A percentile compares a stretch with the other conserved stretches of the same genome.
These are phyloP conservation scores for Drosophila biarmipes DNA, from an alignment of 1,140 invertebrate species.

Conservation along the genomic window DNA sequence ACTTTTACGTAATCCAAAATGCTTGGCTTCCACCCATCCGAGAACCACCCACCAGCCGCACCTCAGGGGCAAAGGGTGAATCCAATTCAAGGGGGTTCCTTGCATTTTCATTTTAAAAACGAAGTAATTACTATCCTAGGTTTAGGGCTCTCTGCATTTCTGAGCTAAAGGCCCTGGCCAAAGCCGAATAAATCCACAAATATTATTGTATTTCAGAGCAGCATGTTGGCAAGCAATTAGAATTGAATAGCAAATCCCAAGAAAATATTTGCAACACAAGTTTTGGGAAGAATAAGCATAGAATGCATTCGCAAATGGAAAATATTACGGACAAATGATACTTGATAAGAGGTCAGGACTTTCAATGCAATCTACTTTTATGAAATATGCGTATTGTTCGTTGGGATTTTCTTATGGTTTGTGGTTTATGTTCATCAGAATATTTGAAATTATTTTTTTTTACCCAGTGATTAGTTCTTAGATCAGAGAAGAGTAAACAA, in stretches of 20 bases:
- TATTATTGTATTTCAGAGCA: neutral
- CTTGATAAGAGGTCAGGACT: neutral
- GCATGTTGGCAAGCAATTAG: neutral
- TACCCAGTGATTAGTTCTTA: too few species aligned
- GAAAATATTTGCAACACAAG: neutral
- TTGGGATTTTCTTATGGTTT: too few species aligned
- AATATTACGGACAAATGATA: neutral
- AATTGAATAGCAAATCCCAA: neutral
- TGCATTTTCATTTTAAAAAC: conserved; percentile 3
- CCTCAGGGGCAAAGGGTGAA: conserved; percentile 23
- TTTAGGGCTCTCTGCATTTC: neutral
- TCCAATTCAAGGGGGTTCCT: conserved; percentile 14
- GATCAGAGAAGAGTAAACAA: neutral
- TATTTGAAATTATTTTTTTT: too few species aligned
- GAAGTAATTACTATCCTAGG: conserved; percentile 13
- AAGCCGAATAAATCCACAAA: neutral
- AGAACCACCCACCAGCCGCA: neutral
- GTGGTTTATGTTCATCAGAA: too few species aligned
- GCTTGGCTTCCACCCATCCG: conserved; percentile 32
- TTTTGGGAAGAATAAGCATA: neutral
- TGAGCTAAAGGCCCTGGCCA: neutral
- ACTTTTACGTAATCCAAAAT: conserved; percentile 73
- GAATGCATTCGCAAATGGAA: neutral
- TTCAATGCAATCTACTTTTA: neutral
- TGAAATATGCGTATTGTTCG: too few species aligned